Percentiles rank a stretch among this genome's conserved stretches.
Conservation (phyloP, 2,888 invertebrate genomes). For the Tortrix viridana region DNA sequence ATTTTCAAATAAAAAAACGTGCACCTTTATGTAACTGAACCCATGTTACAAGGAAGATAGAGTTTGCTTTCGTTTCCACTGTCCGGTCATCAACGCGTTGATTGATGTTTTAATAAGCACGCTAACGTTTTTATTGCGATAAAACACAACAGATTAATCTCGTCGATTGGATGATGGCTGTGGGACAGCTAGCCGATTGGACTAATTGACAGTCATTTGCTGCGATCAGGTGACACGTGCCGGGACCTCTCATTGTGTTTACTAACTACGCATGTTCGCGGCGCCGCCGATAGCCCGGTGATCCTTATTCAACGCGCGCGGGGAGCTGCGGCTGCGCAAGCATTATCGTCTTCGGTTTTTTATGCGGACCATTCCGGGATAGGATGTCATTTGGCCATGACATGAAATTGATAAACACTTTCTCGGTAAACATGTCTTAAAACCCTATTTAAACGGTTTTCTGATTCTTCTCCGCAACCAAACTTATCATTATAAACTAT, state of each 20-base stretch:
- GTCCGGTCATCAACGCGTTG: neutral
- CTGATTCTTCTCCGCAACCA: no score
- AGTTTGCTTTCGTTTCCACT: neutral
- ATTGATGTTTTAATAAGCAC: constrained; percentile 14
- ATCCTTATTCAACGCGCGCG: no score
- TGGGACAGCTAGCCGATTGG: neutral
- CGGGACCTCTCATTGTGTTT: constrained; percentile 2
- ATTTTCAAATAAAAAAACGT: no score
- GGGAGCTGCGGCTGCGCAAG: no score
- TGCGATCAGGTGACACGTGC: constrained; percentile 25
- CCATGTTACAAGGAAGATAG: neutral
- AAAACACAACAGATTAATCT: constrained; percentile 20
- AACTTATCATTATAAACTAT: no score
- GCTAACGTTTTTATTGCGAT: constrained; percentile 21
- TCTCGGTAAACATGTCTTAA: no score
- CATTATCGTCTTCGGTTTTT: no score
- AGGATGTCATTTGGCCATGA: no score
- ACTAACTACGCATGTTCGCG: neutral
- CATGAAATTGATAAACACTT: no score
- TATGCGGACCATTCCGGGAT: no score
- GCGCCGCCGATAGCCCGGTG: no score
- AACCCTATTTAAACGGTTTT: no score
- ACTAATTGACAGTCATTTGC: constrained; percentile 15
- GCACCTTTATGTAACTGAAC: neutral
- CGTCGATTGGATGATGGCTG: constrained; percentile 14